Percentiles rank a stretch among this genome's conserved stretches.
Evolutionary conservation across 2,797 vertebrate species (phyloP).

Genomic region (Thunnus albacares): DNA sequence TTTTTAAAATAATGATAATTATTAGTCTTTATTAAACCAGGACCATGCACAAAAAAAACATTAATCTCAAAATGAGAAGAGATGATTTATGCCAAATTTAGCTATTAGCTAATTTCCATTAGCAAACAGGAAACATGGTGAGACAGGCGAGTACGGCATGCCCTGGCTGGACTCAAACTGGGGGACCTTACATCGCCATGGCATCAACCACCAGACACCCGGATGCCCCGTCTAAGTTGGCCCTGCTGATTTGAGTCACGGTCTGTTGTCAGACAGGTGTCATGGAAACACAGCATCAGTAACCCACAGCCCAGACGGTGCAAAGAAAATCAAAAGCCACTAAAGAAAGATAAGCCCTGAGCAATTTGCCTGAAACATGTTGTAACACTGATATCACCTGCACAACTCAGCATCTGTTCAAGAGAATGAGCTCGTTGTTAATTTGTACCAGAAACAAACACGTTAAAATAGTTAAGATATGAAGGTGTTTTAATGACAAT

Average conservation of each 20-base stretch:
- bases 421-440: conserved; percentile 35
- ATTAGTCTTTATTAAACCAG: too few relatives aligned
- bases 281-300: conserved; percentile 9
- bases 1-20: too few relatives aligned
- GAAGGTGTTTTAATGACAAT: conserved; percentile 13
- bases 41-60: too few relatives aligned
- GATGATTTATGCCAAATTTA: too few relatives aligned
- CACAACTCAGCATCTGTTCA: conserved; percentile 26
- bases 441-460: conserved; percentile 5
- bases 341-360: conserved; percentile 28
- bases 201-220: neutral
- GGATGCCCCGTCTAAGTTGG: neutral
- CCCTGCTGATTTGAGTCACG: neutral
- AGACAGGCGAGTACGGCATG: too few relatives aligned
- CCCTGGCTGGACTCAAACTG: neutral
- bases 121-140: too few relatives aligned
- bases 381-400: conserved; percentile 26
- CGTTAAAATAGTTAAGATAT: neutral
- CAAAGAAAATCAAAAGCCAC: conserved; percentile 41
- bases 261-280: conserved; percentile 14
- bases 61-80: too few relatives aligned
- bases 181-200: neutral
- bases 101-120: too few relatives aligned
- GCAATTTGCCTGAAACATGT: conserved; percentile 39
- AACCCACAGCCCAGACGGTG: neutral